Evolutionary conservation across 2,888 invertebrate species (phyloP).

Genomic region (Mesorhabditis spiculigera): DNA sequence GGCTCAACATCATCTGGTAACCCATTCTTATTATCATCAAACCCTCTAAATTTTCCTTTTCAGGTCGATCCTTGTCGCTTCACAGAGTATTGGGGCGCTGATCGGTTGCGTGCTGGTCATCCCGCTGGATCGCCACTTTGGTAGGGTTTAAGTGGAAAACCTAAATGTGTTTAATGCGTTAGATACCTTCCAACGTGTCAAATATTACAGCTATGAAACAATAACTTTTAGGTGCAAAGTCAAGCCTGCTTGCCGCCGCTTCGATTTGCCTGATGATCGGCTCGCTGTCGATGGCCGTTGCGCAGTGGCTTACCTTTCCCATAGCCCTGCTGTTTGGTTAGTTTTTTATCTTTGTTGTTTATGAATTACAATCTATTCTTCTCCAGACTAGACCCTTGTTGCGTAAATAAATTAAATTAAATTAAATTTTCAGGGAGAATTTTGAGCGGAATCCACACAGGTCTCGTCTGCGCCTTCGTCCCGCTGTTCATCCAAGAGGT

Average conservation of each 20-base stretch:
- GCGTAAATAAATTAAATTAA: background rate
- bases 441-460: slow-evolving; percentile 36
- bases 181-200: no score
- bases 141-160: background rate
- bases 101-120: slow-evolving; percentile 39
- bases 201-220: no score
- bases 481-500: slow-evolving; percentile 49
- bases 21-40: slow-evolving; percentile 5
- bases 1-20: slow-evolving; percentile 36
- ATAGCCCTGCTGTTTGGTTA: background rate
- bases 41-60: slow-evolving; percentile 2
- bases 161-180: background rate
- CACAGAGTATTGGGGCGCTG: slow-evolving; percentile 46
- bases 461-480: slow-evolving; percentile 42
- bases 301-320: background rate
- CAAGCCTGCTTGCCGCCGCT: background rate
- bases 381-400: background rate
- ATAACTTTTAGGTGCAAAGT: background rate
- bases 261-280: background rate
- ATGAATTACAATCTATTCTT: background rate
- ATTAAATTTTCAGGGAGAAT: slow-evolving; percentile 22
- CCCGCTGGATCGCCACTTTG: slow-evolving; percentile 12
- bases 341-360: no score
- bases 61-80: slow-evolving; percentile 40
- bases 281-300: background rate